A percentile compares a stretch with the other conserved stretches of the same genome.
Conservation (phyloP, 2,888 invertebrate species). For the Trachelus stipa region DNA sequence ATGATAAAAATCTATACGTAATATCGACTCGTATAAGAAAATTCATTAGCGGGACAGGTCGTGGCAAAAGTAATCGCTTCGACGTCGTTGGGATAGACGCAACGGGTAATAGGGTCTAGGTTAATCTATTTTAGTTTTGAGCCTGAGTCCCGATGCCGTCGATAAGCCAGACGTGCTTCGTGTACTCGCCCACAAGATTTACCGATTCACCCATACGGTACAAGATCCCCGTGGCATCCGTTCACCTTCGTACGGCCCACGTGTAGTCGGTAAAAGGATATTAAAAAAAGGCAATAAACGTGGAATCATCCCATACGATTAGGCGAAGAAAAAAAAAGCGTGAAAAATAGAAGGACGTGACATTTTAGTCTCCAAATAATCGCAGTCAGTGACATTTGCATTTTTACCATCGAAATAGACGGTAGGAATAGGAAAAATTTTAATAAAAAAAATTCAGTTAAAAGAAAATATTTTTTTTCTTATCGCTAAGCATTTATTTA, state of each 20-base stretch:
- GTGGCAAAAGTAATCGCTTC: background rate
- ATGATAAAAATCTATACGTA: background rate
- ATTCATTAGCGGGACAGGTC: background rate
- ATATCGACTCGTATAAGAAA: background rate
- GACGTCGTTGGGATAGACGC: background rate
- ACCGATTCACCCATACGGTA: background rate
- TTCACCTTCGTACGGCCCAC: background rate
- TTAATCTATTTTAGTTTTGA: background rate
- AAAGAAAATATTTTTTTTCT: background rate
- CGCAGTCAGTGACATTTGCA: background rate
- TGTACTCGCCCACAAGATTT: background rate
- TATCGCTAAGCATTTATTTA: background rate
- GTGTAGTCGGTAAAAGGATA: background rate
- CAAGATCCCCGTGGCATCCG: background rate
- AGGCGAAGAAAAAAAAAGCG: background rate
- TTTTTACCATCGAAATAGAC: background rate
- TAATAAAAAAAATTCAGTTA: background rate
- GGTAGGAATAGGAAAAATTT: background rate
- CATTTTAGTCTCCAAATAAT: background rate
- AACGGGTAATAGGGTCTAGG: background rate
- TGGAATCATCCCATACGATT: background rate
- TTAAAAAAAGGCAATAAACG: background rate
- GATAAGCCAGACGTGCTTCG: background rate
- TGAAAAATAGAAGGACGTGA: background rate
- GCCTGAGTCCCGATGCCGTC: background rate